phyloP scores from a whole-genome alignment of 37 sponge, comb jelly and placozoan species.

The Aphrocallistes beatrix region DNA sequence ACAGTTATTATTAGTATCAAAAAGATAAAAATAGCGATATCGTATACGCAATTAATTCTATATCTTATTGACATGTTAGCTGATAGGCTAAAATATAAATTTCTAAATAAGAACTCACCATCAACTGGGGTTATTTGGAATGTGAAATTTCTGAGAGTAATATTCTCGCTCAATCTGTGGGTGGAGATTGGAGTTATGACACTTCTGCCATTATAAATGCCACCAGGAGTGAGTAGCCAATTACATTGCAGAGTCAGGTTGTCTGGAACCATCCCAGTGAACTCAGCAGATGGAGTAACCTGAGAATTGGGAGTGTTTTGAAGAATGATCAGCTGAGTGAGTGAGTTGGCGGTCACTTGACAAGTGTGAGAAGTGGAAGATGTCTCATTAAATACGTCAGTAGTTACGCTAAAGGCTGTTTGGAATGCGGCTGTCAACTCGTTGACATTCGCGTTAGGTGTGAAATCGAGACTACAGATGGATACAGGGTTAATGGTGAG shows the following conservation, averaged over 20 bases:
- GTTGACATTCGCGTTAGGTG: neutral
- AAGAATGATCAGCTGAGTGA: neutral
- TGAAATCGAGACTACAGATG: neutral
- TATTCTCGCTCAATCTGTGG: neutral
- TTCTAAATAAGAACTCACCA: slow-evolving; percentile 7
- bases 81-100: too few relatives aligned
- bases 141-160: neutral
- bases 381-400: neutral
- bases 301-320: neutral
- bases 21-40: too few relatives aligned
- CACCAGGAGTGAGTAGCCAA: neutral
- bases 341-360: neutral
- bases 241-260: neutral
- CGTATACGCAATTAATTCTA: too few relatives aligned
- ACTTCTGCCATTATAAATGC: neutral
- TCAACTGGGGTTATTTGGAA: slow-evolving; percentile 8
- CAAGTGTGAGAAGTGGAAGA: neutral
- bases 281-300: neutral
- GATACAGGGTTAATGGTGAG: neutral
- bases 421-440: slow-evolving; percentile 5
- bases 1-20: too few relatives aligned
- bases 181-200: neutral
- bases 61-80: too few relatives aligned
- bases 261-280: neutral
- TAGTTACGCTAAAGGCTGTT: neutral